Evolutionary conservation across 2,113 vertebrate genomes (phyloP), one percentile per base, ranked within the genome.

Genomic region (Scytalopus superciliaris): DNA sequence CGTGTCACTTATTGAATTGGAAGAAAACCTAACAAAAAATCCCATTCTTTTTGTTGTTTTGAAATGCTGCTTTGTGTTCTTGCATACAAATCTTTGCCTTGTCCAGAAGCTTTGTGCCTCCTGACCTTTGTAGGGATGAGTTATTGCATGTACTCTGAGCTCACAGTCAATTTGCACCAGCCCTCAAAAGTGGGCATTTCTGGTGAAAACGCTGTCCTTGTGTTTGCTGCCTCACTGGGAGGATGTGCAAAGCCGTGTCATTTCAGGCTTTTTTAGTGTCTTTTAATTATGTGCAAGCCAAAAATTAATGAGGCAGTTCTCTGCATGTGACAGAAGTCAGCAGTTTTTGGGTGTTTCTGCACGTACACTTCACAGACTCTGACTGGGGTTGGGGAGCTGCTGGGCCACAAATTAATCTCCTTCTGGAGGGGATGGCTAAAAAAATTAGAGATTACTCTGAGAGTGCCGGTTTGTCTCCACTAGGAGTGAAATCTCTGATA

Each of bases 381-480:
- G 83, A 73, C 75, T 88, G 88, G 93, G 90, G 92, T 93, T 90
- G 69, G 88, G 64, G 73, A 95, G 78, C 60, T 89, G 59, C 92
- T 72, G 77, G 84, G 64, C 64, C 90, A 89, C 52, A 64, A 94
- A 97, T 95, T 89, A 93, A 95, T 94, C 74, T 96, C 62, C 39
- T 91, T 91, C 80, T 91, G 55, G 42, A 56, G 74, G 60, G 83
- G 52, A 50, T 89, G 74, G 68, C 92, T 84, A 73, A 96, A 87
- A 52, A 93, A 95, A 95, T 86, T 40, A 92, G 93, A 59, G 79
- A 88, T 86, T 80, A 69, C 37, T 89, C 67, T 28, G 68, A 62
- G 63, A 82, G 31, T 42, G 57, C 57, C 63, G 35, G 23, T 69
- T 96, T 60, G 62, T 88, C 69, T 82, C 50, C 8, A 10, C 19